Percentiles rank a stretch among this genome's conserved stretches.
These are phyloP conservation scores for Synanthedon myopaeformis DNA, from an alignment of 2,888 invertebrate species.

Conservation along the genomic window DNA sequence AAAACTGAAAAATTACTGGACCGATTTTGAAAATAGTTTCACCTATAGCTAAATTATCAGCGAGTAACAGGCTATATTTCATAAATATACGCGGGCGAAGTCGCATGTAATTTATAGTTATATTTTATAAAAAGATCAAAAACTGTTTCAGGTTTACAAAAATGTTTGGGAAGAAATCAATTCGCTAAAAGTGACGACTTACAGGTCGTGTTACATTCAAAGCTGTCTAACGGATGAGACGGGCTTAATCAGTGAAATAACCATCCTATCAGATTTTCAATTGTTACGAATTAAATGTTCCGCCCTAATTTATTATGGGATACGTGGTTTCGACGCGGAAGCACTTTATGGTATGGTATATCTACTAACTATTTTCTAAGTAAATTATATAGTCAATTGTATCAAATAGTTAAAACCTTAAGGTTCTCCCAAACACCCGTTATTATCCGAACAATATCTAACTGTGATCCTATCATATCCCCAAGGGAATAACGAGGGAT, in stretches of 20 bases:
- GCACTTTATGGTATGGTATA: slow-evolving; percentile 42
- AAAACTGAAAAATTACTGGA: no score
- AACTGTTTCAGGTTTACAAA: slow-evolving; percentile 50
- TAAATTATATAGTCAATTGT: no score
- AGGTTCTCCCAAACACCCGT: no score
- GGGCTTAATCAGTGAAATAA: slow-evolving; percentile 40
- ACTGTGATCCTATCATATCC: no score
- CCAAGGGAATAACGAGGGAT: no score
- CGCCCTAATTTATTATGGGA: slow-evolving; percentile 70
- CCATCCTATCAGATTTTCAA: slow-evolving; percentile 59
- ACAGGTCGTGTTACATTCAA: slow-evolving; percentile 65
- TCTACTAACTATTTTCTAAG: no score
- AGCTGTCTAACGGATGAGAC: slow-evolving; percentile 53
- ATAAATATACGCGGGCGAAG: no score
- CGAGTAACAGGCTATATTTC: not conserved
- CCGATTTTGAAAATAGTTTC: no score
- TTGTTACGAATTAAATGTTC: slow-evolving; percentile 57
- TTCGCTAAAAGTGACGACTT: slow-evolving; percentile 48
- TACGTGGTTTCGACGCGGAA: slow-evolving; percentile 48
- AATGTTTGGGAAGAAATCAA: slow-evolving; percentile 50
- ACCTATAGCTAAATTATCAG: no score
- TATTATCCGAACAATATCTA: no score
- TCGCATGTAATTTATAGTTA: not conserved
- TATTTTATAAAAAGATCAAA: not conserved
- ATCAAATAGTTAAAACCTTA: no score